Evolutionary conservation across 92 coral and sea anemone species (phyloP), one percentile per base, ranked within the genome.

Genomic region (Phenganax marumi): DNA sequence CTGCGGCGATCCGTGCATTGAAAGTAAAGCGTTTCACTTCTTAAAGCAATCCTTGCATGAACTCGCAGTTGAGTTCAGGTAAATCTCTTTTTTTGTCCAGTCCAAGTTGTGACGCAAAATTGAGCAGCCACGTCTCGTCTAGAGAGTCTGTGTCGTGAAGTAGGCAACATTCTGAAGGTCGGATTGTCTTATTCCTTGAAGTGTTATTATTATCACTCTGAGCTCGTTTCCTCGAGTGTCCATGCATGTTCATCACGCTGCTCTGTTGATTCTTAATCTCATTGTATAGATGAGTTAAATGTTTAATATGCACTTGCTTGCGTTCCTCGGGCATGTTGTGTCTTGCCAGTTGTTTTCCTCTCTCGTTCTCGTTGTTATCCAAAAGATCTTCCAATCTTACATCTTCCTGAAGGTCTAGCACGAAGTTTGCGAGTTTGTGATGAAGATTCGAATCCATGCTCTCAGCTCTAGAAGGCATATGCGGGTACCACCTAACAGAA

Each of bases 361-460:
- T 62, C 9, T 12, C 63, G 60, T 50, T 78, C 7, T 78, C 83
- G 10, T 66, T 66, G 49, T 78, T 78, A 12, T 78, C 83, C 8
- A 78, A 72, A n/a, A 78, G 83, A 47, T 78, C 83, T 21, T 78
- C 83, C 46, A 78, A 50, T 78, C 71, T 49, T 1, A 78, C 83
- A 63, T 78, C 83, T 24, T 71, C n/a, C 63, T 78, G 83, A 8
- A 78, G 57, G 46, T 78, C 83, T 10, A 78, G 83, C 12, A 78
- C 83, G 47, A 78, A 78, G 17, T 62, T 78, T 61, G 83, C 83
- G 7, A 78, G 25, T 7, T 63, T 78, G n/a, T 63, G 61, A 33
- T 78, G 73, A 1, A 78, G 23, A 33, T 33, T 33, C 43, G 43
- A 33, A 33, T 33, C 43, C 43, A 33, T 33, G 3, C 43, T 33